Evolutionary conservation across 2,888 invertebrate species (phyloP).

Genomic region (Odontocerum albicorne): DNA sequence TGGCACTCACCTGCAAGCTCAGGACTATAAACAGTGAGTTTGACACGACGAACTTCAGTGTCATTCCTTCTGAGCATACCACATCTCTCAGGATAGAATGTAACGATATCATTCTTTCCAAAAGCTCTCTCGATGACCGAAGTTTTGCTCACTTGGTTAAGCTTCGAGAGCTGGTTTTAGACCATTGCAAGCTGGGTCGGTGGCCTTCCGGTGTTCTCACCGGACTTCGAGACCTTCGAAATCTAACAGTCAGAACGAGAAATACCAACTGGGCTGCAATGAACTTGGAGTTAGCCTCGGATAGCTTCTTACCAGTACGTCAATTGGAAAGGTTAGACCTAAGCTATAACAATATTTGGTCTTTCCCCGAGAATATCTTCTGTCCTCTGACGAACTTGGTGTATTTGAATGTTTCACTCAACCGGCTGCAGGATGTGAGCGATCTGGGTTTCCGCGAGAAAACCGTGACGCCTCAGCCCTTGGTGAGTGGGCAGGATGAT

Average conservation of each 20-base stretch:
- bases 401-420: constrained; percentile 82
- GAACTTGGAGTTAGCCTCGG: constrained; percentile 78
- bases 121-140: constrained; percentile 74
- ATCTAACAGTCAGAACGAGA: constrained; percentile 82
- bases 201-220: constrained; percentile 79
- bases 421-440: constrained; percentile 84
- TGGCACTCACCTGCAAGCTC: constrained; percentile 76
- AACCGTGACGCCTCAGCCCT: constrained; percentile 60
- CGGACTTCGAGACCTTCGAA: constrained; percentile 78
- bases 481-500: constrained; percentile 62
- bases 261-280: constrained; percentile 84
- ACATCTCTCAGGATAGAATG: constrained; percentile 77
- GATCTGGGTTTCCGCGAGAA: constrained; percentile 84
- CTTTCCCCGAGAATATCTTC: constrained; percentile 82
- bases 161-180: constrained; percentile 77
- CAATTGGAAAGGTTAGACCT: constrained; percentile 83
- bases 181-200: constrained; percentile 83
- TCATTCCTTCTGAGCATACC: constrained; percentile 82
- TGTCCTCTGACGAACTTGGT: constrained; percentile 80
- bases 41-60: constrained; percentile 86
- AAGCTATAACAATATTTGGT: constrained; percentile 88
- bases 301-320: constrained; percentile 74
- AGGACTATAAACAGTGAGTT: constrained; percentile 85
- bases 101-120: constrained; percentile 77
- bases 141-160: constrained; percentile 80